Evolutionary conservation across 2,888 invertebrate genomes (phyloP).

Genomic region (Melangyna quadrimaculata): DNA sequence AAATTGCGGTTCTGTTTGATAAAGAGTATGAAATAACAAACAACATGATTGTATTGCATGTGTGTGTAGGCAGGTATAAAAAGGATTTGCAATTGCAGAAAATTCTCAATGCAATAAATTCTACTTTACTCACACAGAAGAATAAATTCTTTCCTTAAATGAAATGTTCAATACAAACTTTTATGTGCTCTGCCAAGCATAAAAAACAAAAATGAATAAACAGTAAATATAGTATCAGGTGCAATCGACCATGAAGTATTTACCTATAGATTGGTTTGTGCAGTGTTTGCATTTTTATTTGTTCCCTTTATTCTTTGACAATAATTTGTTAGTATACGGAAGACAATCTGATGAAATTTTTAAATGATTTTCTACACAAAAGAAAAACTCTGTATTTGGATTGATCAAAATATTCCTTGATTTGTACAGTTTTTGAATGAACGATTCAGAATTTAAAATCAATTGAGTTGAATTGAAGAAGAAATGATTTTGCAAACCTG

Average conservation of each 20-base stretch:
- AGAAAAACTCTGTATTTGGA: background rate
- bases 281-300: background rate
- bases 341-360: background rate
- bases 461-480: too few relatives aligned
- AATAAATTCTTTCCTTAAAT: background rate
- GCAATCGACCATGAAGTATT: conserved; percentile 1
- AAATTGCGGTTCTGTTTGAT: background rate
- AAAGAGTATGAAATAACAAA: background rate
- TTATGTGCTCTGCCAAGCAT: background rate
- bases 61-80: background rate
- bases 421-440: too few relatives aligned
- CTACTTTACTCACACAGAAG: background rate
- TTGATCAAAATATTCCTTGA: background rate
- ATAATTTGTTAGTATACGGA: background rate
- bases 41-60: too few relatives aligned
- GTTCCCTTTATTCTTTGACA: background rate
- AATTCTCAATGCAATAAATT: conserved; percentile 8
- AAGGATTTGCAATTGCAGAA: background rate
- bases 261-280: background rate
- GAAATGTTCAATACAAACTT: background rate
- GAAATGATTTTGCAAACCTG: too few relatives aligned
- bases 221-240: background rate
- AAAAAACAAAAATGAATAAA: background rate
- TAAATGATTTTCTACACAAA: background rate
- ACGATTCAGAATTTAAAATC: too few relatives aligned